Base-by-base conservation (phyloP, 2,797 vertebrate genomes). In the Poecilia gillii region DNA sequence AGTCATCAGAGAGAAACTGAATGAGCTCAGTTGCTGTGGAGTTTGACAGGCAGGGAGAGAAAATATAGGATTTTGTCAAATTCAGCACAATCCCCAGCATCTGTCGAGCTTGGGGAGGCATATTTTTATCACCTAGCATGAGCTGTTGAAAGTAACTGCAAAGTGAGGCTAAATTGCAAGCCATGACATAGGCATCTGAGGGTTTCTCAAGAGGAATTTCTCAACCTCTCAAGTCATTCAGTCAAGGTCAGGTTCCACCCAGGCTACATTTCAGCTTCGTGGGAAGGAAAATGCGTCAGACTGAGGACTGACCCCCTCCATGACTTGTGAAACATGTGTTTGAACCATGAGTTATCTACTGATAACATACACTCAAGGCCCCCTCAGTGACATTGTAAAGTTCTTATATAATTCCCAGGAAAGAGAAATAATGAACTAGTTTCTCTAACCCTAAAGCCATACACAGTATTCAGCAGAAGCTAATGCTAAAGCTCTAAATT, bases 21-120 rank as follows among this genome's bases (percentile, higher is more conserved):
- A 64, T 73, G 66, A 80, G 75, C 74, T 84, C 74, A 79, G 78
- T 45, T 73, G 23, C 73, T 75, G 73, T 53, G 51, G 62, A 75
- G 68, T 78, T 31, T 74, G 75, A 78, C 59, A 76, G 39, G 62
- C 31, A 28, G 73, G 49, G 64, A 55, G 55, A 36, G 75, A 75
- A 73, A 80, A 72, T 55, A 43, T 62, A 79, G 78, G 41, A 80
- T 70, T 75, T 74, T 77, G 66, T 75, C 68, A 75, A 72, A 79
- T 76, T 79, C 77, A 83, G 77, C 31, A 11, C 47, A 79, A 76
- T 76, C 41, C 57, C 59, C 2, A 74, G 62, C 72, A 73, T 76
- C 53, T 81, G 80, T 82, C n/a, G 72, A 77, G 77, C 75, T 64
- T 71, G 45, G 14, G 77, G 57, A 74, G 45, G 23, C 28, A 73